These are phyloP conservation scores for Pelmatolapia mariae DNA, from an alignment of 2,113 vertebrate species.

Conservation along the genomic window DNA sequence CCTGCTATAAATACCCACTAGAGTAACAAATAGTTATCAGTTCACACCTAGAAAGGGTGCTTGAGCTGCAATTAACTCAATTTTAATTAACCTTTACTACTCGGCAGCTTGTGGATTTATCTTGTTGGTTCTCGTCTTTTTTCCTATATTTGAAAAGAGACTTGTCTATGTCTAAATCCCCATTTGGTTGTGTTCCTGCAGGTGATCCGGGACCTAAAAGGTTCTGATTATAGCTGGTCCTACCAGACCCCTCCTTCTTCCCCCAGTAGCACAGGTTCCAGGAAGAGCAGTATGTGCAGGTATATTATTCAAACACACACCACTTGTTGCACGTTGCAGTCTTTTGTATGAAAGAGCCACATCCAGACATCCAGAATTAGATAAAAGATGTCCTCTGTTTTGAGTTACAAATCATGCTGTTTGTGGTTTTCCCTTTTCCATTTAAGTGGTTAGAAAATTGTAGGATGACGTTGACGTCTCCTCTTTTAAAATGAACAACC, in stretches of 20 bases:
- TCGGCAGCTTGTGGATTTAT: not conserved
- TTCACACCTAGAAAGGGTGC: not conserved
- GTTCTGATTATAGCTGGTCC: slow-evolving; percentile 96
- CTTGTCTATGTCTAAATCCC: not conserved
- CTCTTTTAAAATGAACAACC: not conserved
- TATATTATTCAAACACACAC: slow-evolving; percentile 21
- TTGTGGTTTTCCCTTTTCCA: not conserved
- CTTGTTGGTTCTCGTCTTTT: not conserved
- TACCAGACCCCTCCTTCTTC: slow-evolving; percentile 97
- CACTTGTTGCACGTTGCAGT: not conserved
- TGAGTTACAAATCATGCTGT: not conserved
- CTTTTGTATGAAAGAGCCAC: not conserved
- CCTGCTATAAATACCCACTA: not conserved
- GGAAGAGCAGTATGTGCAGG: slow-evolving; percentile 99
- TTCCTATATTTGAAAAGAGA: not conserved
- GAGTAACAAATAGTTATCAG: not conserved
- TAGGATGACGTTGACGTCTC: not conserved
- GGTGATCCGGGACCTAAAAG: slow-evolving; percentile 97
- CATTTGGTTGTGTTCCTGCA: slow-evolving; percentile 44
- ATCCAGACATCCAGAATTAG: not conserved
- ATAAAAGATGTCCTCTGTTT: not conserved
- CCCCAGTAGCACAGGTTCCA: slow-evolving; percentile 88
- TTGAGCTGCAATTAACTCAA: not conserved
- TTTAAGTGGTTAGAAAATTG: not conserved
- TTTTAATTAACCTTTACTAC: not conserved